A percentile compares a stretch with the other conserved stretches of the same genome.
Evolutionary conservation across 2,888 invertebrate species (phyloP).

Genomic region (Quadriops clusia): DNA sequence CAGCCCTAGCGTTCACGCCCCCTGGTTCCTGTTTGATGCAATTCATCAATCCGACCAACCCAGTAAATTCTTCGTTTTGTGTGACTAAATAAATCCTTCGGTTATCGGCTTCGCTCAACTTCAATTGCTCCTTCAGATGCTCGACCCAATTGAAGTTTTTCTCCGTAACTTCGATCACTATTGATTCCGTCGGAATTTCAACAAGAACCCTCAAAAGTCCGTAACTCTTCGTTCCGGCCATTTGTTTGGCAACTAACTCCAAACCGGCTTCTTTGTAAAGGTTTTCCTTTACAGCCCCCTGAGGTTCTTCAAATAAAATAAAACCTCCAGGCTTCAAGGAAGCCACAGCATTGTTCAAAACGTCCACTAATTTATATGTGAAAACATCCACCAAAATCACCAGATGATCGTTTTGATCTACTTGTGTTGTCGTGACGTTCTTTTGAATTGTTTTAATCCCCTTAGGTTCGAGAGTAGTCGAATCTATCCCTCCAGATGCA

Average conservation of each 20-base stretch:
- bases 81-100: constrained; percentile 56
- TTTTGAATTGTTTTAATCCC: constrained; percentile 54
- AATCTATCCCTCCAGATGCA: constrained; percentile 40
- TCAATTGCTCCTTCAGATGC: constrained; percentile 61
- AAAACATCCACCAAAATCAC: constrained; percentile 55
- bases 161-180: constrained; percentile 57
- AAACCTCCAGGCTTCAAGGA: constrained; percentile 60
- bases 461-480: constrained; percentile 43
- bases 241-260: constrained; percentile 48
- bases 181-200: constrained; percentile 29
- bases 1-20: constrained; percentile 61
- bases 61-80: constrained; percentile 56
- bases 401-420: constrained; percentile 58
- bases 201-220: constrained; percentile 51
- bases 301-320: constrained; percentile 60
- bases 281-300: constrained; percentile 34
- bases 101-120: constrained; percentile 47
- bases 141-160: constrained; percentile 72
- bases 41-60: constrained; percentile 79
- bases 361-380: constrained; percentile 39
- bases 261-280: constrained; percentile 37
- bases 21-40: constrained; percentile 84
- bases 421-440: constrained; percentile 45
- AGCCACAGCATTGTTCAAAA: constrained; percentile 46
- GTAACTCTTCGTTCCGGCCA: constrained; percentile 50